Evolutionary conservation across 2,797 vertebrate species (phyloP).

Genomic region (Catamblyrhynchus diadema): DNA sequence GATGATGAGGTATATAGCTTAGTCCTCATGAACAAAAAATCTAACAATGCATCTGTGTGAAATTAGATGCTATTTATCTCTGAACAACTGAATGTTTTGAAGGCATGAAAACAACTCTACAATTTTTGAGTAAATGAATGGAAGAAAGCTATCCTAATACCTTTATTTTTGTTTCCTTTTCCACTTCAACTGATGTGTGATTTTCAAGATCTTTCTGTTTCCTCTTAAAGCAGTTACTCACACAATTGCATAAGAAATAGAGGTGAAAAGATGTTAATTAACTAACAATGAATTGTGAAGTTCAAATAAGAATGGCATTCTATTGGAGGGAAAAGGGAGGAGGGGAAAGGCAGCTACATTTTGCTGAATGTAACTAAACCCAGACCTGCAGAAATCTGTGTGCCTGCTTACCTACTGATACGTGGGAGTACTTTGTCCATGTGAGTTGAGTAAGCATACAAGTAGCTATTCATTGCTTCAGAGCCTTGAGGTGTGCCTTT

Average conservation of each 20-base stretch:
- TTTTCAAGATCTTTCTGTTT: not conserved
- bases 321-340: not conserved
- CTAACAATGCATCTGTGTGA: not conserved
- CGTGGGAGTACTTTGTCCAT: not conserved
- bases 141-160: not conserved
- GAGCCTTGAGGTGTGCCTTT: not conserved
- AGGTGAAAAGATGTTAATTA: conserved; percentile 11
- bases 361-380: not conserved
- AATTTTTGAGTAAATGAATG: not conserved
- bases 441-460: not conserved
- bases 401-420: not conserved
- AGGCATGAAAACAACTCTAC: not conserved
- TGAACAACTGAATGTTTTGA: not conserved
- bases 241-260: not conserved
- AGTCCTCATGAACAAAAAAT: not conserved
- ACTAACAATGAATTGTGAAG: not conserved
- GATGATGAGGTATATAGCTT: not conserved
- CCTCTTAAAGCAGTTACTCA: not conserved
- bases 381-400: not conserved
- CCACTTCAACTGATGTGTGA: not conserved
- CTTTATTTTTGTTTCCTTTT: not conserved
- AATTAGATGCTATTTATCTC: not conserved
- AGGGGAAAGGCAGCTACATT: not conserved
- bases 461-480: not conserved
- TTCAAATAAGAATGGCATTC: not conserved